Conservation (phyloP, 2,113 vertebrate species). For the Desmodus rotundus region DNA sequence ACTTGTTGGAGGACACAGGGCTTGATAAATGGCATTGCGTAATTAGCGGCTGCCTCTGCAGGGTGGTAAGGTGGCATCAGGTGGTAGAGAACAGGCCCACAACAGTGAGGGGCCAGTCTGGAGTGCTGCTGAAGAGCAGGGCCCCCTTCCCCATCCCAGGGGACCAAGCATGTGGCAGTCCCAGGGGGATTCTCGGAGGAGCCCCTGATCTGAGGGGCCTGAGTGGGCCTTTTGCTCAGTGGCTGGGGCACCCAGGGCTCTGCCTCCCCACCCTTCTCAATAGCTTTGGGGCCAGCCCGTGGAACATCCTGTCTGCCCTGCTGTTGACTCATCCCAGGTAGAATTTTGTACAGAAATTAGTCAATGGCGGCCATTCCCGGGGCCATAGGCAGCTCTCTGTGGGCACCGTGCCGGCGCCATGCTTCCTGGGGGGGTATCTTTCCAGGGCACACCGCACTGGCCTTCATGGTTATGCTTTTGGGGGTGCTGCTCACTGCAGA, state of each 20-base stretch:
- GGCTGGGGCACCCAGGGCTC: not conserved
- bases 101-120: not conserved
- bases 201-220: not conserved
- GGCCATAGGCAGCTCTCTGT: slow-evolving; percentile 52
- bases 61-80: not conserved
- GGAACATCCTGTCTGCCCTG: slow-evolving; percentile 77
- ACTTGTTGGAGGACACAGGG: not conserved
- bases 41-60: not conserved
- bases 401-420: slow-evolving; percentile 66
- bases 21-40: slow-evolving; percentile 22
- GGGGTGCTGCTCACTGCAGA: slow-evolving; percentile 57
- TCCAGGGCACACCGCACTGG: slow-evolving; percentile 69
- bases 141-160: rapidly evolving
- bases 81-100: not conserved
- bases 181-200: not conserved
- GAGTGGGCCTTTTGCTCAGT: not conserved
- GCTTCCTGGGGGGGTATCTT: slow-evolving; percentile 74
- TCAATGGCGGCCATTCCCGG: slow-evolving; percentile 76
- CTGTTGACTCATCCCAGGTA: slow-evolving; percentile 83
- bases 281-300: slow-evolving; percentile 73
- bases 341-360: slow-evolving; percentile 84
- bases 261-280: slow-evolving; percentile 62
- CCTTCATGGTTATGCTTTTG: slow-evolving; percentile 60
- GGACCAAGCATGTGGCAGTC: not conserved
- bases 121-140: not conserved